Base-by-base conservation (phyloP, 2,888 invertebrate species). In the Drosophila algonquin region DNA sequence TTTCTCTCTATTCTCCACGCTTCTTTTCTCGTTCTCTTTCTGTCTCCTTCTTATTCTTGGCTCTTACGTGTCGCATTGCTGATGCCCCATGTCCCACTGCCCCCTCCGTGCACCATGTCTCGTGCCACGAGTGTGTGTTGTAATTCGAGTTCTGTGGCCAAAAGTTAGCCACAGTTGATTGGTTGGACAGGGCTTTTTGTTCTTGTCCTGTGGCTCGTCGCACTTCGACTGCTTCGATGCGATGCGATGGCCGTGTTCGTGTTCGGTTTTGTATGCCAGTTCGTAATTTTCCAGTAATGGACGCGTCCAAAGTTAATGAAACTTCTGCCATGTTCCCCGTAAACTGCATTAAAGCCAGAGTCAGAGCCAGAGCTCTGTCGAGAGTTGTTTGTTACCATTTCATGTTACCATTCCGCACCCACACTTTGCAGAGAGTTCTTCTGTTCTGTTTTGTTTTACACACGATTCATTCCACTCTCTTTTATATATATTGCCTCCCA, bases 141-240 rank as follows among this genome's bases (percentile, higher is more conserved):
- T 89, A 89, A 82, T 89, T 88, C 83, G 70, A 88, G 89, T 75
- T 82, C 73, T 89, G 89, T 88, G 84, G 84, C 80, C 88, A 85
- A 68, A 86, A 87, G 80, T 88, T 82, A 85, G 87, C 84, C 85
- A 85, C 90, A 85, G 73, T 85, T 85, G 87, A 85, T 85, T 89
- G 90, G 85, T 76, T 89, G 57, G 70, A 63, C 68, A 56, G 75
- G 84, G 72, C 89, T 72, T 80, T 64, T 77, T 67, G 54, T 73
- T 71, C 75, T 57, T 60, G 48, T 32, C 53, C 57, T 51, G 32
- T 32, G 21, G 10, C 32, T 24, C 58, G 45, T 63, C 55, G 52
- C 68, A 73, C 58, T 76, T 68, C 71, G 61, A 27, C 27, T 27
- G 27, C 27, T 53, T 68, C 62, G 40, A 40, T 40, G 14, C 14